Conservation (phyloP, 2,888 invertebrate genomes). For the Beris morrisii region DNA sequence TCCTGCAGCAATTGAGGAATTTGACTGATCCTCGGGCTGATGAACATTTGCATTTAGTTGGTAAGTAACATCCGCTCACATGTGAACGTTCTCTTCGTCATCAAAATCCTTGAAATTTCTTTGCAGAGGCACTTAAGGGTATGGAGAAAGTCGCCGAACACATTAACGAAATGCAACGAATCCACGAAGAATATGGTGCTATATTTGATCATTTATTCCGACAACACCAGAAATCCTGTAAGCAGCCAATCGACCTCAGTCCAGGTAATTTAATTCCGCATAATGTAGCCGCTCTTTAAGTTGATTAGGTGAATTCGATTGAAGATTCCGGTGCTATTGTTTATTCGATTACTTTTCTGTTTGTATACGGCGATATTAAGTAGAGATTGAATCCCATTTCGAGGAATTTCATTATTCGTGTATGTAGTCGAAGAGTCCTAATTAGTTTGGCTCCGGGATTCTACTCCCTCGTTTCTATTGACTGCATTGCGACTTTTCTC, state of each 20-base stretch:
- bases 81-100: neutral
- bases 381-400: no score
- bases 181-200: constrained; percentile 98
- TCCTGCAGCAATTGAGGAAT: constrained; percentile 91
- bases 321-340: no score
- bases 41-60: constrained; percentile 91
- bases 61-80: constrained; percentile 58
- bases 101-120: neutral
- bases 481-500: no score
- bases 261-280: constrained; percentile 61
- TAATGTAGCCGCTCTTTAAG: no score
- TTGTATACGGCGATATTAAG: no score
- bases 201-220: constrained; percentile 97
- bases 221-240: constrained; percentile 93
- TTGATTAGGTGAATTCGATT: no score
- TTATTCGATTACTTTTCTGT: no score
- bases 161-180: constrained; percentile 99
- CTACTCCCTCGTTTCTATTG: no score
- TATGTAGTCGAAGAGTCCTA: no score
- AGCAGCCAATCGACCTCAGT: constrained; percentile 92
- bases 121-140: constrained; percentile 87
- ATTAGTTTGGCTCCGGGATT: no score
- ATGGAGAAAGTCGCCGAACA: constrained; percentile 99
- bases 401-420: no score
- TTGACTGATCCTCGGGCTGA: constrained; percentile 90